Evolutionary conservation across 2,888 invertebrate species (phyloP).

Genomic region (Nipponacmea schrenckii): DNA sequence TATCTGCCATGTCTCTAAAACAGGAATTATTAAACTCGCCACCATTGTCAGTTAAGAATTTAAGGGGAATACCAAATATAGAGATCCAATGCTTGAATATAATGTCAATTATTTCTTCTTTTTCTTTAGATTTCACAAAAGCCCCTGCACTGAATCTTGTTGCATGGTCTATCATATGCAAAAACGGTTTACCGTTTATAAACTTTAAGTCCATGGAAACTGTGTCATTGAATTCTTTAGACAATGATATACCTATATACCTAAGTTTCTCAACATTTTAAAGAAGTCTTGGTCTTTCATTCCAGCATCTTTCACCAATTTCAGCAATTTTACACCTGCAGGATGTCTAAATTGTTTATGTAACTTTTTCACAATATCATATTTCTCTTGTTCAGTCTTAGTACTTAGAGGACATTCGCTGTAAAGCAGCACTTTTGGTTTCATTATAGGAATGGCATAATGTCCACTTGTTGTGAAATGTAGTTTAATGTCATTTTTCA

Average conservation of each 20-base stretch:
- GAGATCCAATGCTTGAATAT: background rate
- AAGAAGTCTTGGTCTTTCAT: constrained; percentile 17
- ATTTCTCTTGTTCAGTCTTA: background rate
- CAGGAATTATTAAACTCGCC: constrained; percentile 19
- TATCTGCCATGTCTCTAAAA: constrained; percentile 16
- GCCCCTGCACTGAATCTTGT: constrained; percentile 9
- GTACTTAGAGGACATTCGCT: no score
- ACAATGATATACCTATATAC: constrained; percentile 15
- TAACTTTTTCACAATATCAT: constrained; percentile 25
- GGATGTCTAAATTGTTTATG: constrained; percentile 42
- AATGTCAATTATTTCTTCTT: background rate
- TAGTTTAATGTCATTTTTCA: background rate
- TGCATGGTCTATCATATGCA: constrained; percentile 14
- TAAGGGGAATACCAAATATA: background rate
- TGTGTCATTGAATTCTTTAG: constrained; percentile 11
- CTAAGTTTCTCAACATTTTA: constrained; percentile 20
- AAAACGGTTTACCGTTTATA: background rate
- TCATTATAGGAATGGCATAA: background rate
- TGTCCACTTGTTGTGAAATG: background rate
- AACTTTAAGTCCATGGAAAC: background rate
- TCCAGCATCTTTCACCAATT: constrained; percentile 29
- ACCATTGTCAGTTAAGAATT: constrained; percentile 14
- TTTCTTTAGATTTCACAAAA: constrained; percentile 7
- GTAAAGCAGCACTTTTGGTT: background rate
- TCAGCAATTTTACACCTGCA: constrained; percentile 23